Base-by-base conservation (phyloP, 1,140 invertebrate species). In the Drosophila kurseongensis region DNA sequence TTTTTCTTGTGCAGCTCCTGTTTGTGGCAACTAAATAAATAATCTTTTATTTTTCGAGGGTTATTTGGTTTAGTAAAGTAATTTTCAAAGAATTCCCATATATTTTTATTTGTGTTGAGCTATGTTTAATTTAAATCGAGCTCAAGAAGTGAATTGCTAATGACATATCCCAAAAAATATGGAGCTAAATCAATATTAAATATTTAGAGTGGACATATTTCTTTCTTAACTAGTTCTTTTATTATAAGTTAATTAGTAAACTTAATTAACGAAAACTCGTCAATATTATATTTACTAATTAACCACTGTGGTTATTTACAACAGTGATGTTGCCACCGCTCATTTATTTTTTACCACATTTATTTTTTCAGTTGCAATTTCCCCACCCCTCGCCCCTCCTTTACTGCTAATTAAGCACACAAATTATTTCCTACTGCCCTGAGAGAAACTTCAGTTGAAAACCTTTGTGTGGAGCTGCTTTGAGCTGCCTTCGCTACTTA, bases 371-470 rank as follows among this genome's bases (percentile, higher is more conserved):
- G 29, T 32, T 32, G 29, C 29, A 32, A 32, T 7, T 32, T 32
- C 7, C 8, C 8, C 29, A 32, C 7, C 29, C 5, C 29, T 7
- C 29, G 5, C 29, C 5, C 4, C 29, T 29, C 5, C 29, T 48
- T 38, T 23, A 9, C 51, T 59, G 57, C 77, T 84, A 88, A 89
- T 88, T 83, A 77, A 61, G 72, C 58, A 48, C 63, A 73, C 69
- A 77, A 69, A 88, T 66, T 68, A 82, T 62, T 67, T 66, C 48
- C 78, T 69, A 54, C 48, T 35, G 47, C 27, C 14, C 8, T 50
- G 27, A 27, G n/a, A 32, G 47, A 78, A 86, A 63, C 65, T 67
- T 29, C 65, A 10, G 65, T 51, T 40, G 45, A 51, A 67, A 51
- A 36, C 65, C 74, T 79, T 79, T 72, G 59, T 47, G 51, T 27